phyloP scores from a whole-genome alignment of 2,888 invertebrate genomes.

The Drosophila quinaria region DNA sequence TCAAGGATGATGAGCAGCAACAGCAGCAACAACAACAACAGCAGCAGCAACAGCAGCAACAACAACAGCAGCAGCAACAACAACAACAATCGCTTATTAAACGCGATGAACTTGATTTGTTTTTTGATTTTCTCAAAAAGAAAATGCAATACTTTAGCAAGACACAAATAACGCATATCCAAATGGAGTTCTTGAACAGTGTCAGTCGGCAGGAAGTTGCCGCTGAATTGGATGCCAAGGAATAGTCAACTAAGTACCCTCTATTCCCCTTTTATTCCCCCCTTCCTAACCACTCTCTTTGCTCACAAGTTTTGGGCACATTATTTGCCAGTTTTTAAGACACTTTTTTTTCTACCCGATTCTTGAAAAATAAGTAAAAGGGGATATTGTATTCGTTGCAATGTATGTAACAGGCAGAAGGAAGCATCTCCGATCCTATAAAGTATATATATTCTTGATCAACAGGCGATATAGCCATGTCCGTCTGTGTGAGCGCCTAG shows the following conservation, averaged over 20 bases:
- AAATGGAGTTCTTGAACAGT: conserved; percentile 84
- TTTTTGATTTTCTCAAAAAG: conserved; percentile 83
- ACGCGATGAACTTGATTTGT: conserved; percentile 83
- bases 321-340: not conserved
- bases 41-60: conserved; percentile 34
- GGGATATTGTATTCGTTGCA: too few species aligned
- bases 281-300: not conserved
- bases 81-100: conserved; percentile 56
- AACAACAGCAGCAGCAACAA: conserved; percentile 32
- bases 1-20: conserved; percentile 65
- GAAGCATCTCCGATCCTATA: too few species aligned
- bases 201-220: conserved; percentile 81
- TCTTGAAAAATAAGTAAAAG: too few species aligned
- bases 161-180: conserved; percentile 83
- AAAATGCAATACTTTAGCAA: conserved; percentile 83
- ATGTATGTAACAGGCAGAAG: too few species aligned
- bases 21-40: conserved; percentile 26
- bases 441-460: too few species aligned
- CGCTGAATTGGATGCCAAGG: conserved; percentile 69
- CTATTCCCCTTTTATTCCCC: not conserved
- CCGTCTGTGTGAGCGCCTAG: too few species aligned
- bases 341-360: too few species aligned
- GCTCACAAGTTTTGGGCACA: not conserved
- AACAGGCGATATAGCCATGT: too few species aligned
- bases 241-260: conserved; percentile 29